Base-by-base conservation (phyloP, 2,113 vertebrate genomes). In the Salvelinus alpinus region DNA sequence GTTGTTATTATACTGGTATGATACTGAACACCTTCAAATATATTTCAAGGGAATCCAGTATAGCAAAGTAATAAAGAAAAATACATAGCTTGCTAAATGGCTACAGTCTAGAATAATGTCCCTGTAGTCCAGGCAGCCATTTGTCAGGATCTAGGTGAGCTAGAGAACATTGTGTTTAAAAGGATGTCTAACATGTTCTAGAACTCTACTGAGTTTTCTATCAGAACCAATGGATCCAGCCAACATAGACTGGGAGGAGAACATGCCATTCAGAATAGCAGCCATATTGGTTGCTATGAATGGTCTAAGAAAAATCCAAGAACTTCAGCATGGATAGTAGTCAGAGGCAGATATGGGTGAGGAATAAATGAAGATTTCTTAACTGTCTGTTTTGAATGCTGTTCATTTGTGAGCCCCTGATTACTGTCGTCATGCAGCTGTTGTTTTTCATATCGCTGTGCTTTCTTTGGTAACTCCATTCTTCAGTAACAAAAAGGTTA, bases 361-460 rank as follows among this genome's bases (percentile, higher is more conserved):
- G 64, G 73, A 73, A 72, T 72, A 76, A 70, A 62, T 66, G 38
- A 87, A 81, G 11, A 78, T 79, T 83, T 64, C 1, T 5, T 54
- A 54, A 54, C 14, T 16, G 51, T 54, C 12, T 54, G 48, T 54
- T 14, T 13, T 89, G 85, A 91, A 89, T 89, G 85, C 74, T 85
- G 87, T 85, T 90, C 81, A 90, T 92, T 90, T 91, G 84, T 82
- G 73, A 85, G 88, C 81, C 83, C 51, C 89, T 87, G 88, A 92
- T 88, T 89, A 87, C 84, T 88, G 79, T 81, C 89, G 79, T 87
- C 91, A 90, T 90, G 89, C 88, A 90, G 87, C 89, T 91, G 88
- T 78, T 88, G 82, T 88, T 90, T 89, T 83, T 87, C 75, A 83
- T 85, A 83, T 83, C 85, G 82, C 74, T 16, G 71, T 72, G 78